These are phyloP conservation scores for Tauraco hartlaubi DNA, from an alignment of 2,797 vertebrate species.

Conservation along the genomic window DNA sequence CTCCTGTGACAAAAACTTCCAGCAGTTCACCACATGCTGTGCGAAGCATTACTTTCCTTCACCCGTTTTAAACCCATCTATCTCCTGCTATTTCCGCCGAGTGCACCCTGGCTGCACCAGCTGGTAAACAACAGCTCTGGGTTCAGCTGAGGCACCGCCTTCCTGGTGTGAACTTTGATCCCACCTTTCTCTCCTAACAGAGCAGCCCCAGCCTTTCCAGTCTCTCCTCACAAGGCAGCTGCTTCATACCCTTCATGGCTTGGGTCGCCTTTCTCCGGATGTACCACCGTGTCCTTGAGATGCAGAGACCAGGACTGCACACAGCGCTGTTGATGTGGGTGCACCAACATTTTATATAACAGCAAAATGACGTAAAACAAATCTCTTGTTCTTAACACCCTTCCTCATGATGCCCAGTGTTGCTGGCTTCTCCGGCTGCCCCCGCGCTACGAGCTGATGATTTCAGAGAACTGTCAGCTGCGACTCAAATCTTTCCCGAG, in stretches of 20 bases:
- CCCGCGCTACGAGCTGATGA: not conserved
- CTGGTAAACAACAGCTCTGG: not conserved
- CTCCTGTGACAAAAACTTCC: not conserved
- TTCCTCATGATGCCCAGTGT: not conserved
- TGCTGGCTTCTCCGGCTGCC: not conserved
- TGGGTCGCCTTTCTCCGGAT: not conserved
- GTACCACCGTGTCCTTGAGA: not conserved
- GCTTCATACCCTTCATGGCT: not conserved
- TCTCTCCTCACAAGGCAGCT: not conserved
- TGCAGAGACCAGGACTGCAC: not conserved
- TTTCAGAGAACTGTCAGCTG: constrained; percentile 47
- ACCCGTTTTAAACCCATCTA: not conserved
- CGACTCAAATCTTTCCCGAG: constrained; percentile 1
- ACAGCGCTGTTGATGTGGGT: not conserved
- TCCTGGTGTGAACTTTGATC: not conserved
- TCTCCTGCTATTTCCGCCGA: not conserved
- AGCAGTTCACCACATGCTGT: not conserved
- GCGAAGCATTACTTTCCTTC: not conserved
- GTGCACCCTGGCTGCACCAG: not conserved
- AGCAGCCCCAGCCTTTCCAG: not conserved
- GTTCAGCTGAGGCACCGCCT: not conserved
- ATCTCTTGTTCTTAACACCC: constrained; percentile 10
- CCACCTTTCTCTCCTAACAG: not conserved
- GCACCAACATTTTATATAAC: constrained; percentile 19
- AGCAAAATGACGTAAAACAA: constrained; percentile 12